Conservation (phyloP, 2,113 vertebrate genomes). For the Nymphicus hollandicus region DNA sequence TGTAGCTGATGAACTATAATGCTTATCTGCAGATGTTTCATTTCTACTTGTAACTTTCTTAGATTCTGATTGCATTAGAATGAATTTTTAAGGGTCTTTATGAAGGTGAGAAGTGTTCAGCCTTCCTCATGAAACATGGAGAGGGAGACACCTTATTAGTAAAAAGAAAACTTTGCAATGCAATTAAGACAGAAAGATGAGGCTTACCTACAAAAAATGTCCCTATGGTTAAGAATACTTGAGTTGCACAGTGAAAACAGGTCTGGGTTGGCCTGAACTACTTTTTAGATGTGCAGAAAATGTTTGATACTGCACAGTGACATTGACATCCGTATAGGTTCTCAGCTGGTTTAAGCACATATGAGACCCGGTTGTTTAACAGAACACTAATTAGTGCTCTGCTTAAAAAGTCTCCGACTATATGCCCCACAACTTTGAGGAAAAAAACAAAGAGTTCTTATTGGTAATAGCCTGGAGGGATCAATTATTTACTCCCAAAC, state of each 20-base stretch:
- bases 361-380: neutral
- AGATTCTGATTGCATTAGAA: neutral
- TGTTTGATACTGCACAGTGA: neutral
- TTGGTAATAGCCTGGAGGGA: neutral
- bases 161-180: neutral
- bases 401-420: neutral
- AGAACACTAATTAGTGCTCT: neutral
- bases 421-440: neutral
- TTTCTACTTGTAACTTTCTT: neutral
- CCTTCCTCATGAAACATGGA: neutral
- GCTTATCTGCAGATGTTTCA: constrained; percentile 4
- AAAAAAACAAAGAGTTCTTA: neutral
- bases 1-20: neutral
- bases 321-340: fast-evolving
- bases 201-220: neutral
- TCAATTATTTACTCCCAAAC: neutral
- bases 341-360: neutral
- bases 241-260: neutral
- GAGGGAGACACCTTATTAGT: neutral
- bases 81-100: neutral
- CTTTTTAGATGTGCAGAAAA: neutral
- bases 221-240: neutral
- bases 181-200: neutral
- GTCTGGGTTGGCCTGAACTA: neutral
- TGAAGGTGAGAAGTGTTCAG: neutral